Conservation (phyloP, 2,797 vertebrate species). For the Peromyscus melanophrys region DNA sequence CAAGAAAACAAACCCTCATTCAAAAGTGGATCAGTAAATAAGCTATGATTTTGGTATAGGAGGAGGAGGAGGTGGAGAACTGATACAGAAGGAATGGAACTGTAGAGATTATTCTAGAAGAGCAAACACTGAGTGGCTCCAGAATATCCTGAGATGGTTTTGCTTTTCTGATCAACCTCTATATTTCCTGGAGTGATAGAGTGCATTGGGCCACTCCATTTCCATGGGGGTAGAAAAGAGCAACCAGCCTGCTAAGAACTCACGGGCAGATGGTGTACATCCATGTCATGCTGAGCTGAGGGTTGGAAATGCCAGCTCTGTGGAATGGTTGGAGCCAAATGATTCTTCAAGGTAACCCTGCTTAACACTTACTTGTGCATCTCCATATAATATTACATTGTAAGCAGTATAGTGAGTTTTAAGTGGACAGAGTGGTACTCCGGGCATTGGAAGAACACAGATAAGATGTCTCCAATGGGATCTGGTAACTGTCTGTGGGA, state of each 20-base stretch:
- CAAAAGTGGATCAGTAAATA: slow-evolving; percentile 60
- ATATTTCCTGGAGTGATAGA: slow-evolving; percentile 66
- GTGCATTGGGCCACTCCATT: slow-evolving; percentile 79
- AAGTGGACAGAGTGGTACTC: not conserved
- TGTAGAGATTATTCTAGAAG: slow-evolving; percentile 58
- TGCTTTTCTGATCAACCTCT: slow-evolving; percentile 73
- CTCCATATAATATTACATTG: slow-evolving; percentile 11
- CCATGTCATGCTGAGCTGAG: slow-evolving; percentile 84
- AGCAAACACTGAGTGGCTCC: slow-evolving; percentile 35
- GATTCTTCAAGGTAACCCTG: slow-evolving; percentile 75
- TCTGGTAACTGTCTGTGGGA: slow-evolving; percentile 39
- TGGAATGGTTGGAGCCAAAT: slow-evolving; percentile 68
- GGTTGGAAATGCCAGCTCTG: slow-evolving; percentile 84
- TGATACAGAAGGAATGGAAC: not conserved
- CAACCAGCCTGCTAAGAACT: slow-evolving; percentile 82
- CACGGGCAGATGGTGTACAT: slow-evolving; percentile 85
- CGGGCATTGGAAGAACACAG: not conserved
- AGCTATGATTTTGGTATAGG: slow-evolving; percentile 36
- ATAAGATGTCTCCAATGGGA: not conserved
- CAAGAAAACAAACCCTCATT: slow-evolving; percentile 56
- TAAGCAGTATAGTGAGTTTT: slow-evolving; percentile 27
- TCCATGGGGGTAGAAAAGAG: slow-evolving; percentile 62
- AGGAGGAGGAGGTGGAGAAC: not conserved
- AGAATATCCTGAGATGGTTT: slow-evolving; percentile 64
- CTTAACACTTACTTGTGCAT: slow-evolving; percentile 21